phyloP scores from a whole-genome alignment of 1,140 invertebrate species.

The Drosophila malerkotliana region DNA sequence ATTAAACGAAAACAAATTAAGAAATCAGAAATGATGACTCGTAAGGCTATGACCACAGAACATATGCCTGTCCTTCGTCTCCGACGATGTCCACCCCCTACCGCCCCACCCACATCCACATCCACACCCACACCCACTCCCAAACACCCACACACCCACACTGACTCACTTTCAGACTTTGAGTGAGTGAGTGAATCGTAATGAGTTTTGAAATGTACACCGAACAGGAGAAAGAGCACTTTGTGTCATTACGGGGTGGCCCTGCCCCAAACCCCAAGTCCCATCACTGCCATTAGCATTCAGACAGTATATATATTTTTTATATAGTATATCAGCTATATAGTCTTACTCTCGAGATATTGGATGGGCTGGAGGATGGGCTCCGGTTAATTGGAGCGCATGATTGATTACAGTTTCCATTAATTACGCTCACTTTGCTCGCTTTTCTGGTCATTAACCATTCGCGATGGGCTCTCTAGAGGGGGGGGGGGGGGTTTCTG shows the following conservation, averaged over 20 bases:
- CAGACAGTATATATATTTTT: neutral
- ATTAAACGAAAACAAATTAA: slow-evolving; percentile 24
- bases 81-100: too few relatives aligned
- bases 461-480: slow-evolving; percentile 1
- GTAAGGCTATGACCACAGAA: slow-evolving; percentile 14
- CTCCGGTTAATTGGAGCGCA: slow-evolving; percentile 73
- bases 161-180: slow-evolving; percentile 2
- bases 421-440: slow-evolving; percentile 65
- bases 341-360: slow-evolving; percentile 2
- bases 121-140: neutral
- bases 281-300: slow-evolving; percentile 52
- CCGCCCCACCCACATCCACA: too few relatives aligned
- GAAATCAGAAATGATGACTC: slow-evolving; percentile 45
- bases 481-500: neutral
- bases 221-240: slow-evolving; percentile 10
- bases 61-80: slow-evolving; percentile 1
- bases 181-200: slow-evolving; percentile 46
- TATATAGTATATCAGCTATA: slow-evolving; percentile 5
- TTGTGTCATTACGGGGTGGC: slow-evolving; percentile 36
- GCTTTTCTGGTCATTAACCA: slow-evolving; percentile 76
- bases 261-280: neutral
- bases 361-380: slow-evolving; percentile 1
- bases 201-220: slow-evolving; percentile 69
- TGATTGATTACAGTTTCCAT: slow-evolving; percentile 77
- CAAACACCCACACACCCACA: slow-evolving; percentile 2